Evolutionary conservation across 2,888 invertebrate genomes (phyloP).

Genomic region (Holacanthella duospinosa): DNA sequence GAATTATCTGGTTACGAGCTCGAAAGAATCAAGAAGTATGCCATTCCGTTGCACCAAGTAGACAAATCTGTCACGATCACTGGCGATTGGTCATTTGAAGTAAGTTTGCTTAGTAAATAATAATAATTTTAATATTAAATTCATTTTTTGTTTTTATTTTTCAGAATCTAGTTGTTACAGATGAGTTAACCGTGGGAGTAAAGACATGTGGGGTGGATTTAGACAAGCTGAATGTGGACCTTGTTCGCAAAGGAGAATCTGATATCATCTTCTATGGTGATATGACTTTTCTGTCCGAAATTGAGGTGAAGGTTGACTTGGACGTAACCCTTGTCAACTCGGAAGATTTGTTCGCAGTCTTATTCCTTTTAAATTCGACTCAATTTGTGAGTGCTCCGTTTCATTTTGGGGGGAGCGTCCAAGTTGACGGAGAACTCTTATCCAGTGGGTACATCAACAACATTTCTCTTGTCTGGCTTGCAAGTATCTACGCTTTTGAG

Average conservation of each 20-base stretch:
- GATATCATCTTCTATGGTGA: conserved; percentile 14
- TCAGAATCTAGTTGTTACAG: conserved; percentile 13
- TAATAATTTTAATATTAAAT: conserved; percentile 1
- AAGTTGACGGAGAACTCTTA: conserved; percentile 4
- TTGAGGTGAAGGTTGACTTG: conserved; percentile 11
- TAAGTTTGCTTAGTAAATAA: not conserved
- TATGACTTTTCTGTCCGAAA: conserved; percentile 10
- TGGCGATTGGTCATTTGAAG: conserved; percentile 13
- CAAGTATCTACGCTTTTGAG: conserved; percentile 13
- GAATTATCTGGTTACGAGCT: conserved; percentile 15
- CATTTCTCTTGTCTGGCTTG: conserved; percentile 11
- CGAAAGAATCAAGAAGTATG: conserved; percentile 16
- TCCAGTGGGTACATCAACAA: conserved; percentile 9
- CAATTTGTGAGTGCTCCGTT: conserved; percentile 13
- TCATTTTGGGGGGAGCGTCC: conserved; percentile 5
- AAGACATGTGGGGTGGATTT: conserved; percentile 24
- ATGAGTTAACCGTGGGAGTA: conserved; percentile 12
- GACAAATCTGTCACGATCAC: conserved; percentile 7
- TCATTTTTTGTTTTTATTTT: conserved; percentile 6
- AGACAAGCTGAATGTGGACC: conserved; percentile 14
- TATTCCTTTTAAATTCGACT: conserved; percentile 15
- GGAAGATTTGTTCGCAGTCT: conserved; percentile 8
- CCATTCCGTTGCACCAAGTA: conserved; percentile 20
- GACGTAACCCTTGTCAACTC: conserved; percentile 13
- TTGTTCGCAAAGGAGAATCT: conserved; percentile 15